These are phyloP conservation scores for Tetropium fuscum DNA, from an alignment of 2,888 invertebrate genomes.

Conservation along the genomic window DNA sequence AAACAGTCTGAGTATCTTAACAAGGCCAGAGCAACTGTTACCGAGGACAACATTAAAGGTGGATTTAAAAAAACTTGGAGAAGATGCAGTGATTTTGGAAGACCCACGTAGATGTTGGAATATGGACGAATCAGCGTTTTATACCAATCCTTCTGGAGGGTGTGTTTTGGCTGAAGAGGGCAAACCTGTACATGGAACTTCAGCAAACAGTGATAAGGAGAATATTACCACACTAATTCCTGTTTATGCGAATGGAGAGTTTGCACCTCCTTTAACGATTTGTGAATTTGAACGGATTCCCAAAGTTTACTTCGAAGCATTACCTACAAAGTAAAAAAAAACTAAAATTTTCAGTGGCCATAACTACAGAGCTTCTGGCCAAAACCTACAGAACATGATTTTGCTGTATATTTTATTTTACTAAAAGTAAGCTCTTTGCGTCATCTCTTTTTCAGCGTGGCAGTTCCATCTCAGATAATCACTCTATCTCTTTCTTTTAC, in stretches of 20 bases:
- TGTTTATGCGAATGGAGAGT: constrained; percentile 10
- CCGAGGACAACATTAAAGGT: background rate
- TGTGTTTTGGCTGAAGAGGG: constrained; percentile 4
- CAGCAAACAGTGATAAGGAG: constrained; percentile 8
- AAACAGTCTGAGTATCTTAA: constrained; percentile 3
- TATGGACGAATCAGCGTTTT: constrained; percentile 21
- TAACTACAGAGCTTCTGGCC: too few relatives aligned
- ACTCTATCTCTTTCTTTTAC: too few relatives aligned
- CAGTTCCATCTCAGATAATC: too few relatives aligned
- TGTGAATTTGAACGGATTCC: constrained; percentile 4
- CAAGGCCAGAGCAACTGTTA: background rate
- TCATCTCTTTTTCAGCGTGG: too few relatives aligned
- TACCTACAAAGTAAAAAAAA: too few relatives aligned
- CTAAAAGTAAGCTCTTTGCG: too few relatives aligned
- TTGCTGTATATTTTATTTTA: too few relatives aligned
- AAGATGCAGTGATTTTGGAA: background rate
- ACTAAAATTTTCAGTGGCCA: too few relatives aligned
- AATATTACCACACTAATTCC: constrained; percentile 10
- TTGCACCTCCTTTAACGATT: constrained; percentile 8
- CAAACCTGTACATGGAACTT: constrained; percentile 9
- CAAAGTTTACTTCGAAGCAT: background rate
- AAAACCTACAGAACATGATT: too few relatives aligned
- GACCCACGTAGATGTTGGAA: background rate
- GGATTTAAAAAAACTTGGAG: background rate
- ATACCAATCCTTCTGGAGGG: constrained; percentile 1